Percentiles rank a stretch among this genome's conserved stretches.
phyloP scores from a whole-genome alignment of 2,888 invertebrate species.

The Rhagium mordax region DNA sequence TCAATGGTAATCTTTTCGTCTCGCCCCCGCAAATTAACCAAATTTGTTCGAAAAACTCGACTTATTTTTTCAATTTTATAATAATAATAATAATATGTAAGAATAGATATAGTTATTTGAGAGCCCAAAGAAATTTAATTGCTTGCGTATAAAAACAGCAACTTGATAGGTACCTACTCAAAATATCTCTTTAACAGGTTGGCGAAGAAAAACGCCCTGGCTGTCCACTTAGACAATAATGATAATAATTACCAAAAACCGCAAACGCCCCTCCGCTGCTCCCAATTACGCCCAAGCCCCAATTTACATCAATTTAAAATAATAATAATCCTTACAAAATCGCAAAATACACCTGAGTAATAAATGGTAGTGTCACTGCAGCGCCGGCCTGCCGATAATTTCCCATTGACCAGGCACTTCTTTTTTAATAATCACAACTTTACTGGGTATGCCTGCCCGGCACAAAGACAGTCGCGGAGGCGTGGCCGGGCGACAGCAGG shows the following conservation, averaged over 20 bases:
- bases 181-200: no score
- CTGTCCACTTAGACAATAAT: background rate
- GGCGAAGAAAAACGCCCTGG: no score
- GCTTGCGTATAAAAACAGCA: no score
- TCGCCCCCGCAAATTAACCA: no score
- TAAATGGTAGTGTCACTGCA: background rate
- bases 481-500: constrained; percentile 47
- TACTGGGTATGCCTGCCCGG: constrained; percentile 24
- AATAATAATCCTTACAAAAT: background rate
- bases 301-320: background rate
- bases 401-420: background rate
- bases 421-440: constrained; percentile 15
- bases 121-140: no score
- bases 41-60: no score
- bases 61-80: no score
- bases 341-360: background rate
- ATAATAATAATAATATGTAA: no score
- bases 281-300: background rate
- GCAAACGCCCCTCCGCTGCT: background rate
- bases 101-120: no score
- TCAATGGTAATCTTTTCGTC: no score
- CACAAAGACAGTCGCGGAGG: constrained; percentile 44
- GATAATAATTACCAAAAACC: background rate
- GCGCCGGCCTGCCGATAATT: background rate
- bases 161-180: no score